phyloP scores from a whole-genome alignment of 2,113 vertebrate species.

The Ranitomeya imitator region DNA sequence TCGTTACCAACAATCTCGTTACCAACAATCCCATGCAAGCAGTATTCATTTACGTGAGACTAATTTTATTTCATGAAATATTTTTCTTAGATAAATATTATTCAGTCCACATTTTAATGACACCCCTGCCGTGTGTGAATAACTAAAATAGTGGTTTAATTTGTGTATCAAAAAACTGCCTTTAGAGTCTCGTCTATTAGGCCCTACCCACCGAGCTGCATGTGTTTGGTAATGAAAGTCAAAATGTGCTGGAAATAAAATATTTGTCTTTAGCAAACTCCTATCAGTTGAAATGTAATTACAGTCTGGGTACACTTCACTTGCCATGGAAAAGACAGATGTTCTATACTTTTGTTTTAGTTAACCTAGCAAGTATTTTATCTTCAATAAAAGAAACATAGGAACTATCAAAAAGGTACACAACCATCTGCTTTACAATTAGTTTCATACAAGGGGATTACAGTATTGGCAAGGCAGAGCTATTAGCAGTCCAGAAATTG shows the following conservation, averaged over 20 bases:
- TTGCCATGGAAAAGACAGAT: conserved; percentile 73
- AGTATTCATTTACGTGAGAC: conserved; percentile 63
- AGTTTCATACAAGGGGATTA: conserved; percentile 70
- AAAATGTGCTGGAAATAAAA: conserved; percentile 58
- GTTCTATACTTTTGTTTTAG: conserved; percentile 72
- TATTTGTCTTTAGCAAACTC: conserved; percentile 56
- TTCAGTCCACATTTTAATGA: conserved; percentile 60
- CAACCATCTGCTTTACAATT: conserved; percentile 76
- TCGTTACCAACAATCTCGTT: background rate
- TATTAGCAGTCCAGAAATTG: conserved; percentile 62
- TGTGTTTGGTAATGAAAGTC: conserved; percentile 66
- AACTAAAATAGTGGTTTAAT: conserved; percentile 51
- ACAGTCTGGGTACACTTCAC: conserved; percentile 62
- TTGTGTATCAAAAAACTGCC: conserved; percentile 58
- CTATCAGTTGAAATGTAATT: conserved; percentile 68
- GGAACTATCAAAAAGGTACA: conserved; percentile 71
- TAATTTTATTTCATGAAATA: conserved; percentile 64
- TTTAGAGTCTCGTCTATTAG: conserved; percentile 50
- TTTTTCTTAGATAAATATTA: conserved; percentile 63
- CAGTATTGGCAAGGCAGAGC: conserved; percentile 60
- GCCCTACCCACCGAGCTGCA: conserved; percentile 58
- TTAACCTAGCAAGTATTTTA: conserved; percentile 75
- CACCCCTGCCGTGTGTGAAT: conserved; percentile 60
- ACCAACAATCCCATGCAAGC: conserved; percentile 35
- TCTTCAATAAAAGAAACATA: conserved; percentile 73